Conservation (phyloP, 2,888 invertebrate species). For the Drosophila dives region DNA sequence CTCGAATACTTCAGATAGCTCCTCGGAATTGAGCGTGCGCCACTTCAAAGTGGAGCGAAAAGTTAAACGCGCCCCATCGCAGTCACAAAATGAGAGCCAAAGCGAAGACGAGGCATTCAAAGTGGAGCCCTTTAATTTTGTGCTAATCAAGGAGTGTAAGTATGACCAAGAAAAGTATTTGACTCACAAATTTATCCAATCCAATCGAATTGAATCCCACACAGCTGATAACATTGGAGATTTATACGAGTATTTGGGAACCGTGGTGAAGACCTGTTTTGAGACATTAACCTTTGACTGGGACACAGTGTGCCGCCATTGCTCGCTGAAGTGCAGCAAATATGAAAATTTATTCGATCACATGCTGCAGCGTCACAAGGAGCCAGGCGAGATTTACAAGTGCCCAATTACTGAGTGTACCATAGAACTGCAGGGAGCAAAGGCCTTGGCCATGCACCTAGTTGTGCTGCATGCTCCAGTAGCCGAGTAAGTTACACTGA, state of each 20-base stretch:
- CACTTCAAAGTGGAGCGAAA: conserved; percentile 42
- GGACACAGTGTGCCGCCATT: conserved; percentile 68
- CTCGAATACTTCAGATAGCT: conserved; percentile 17
- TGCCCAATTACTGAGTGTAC: conserved; percentile 72
- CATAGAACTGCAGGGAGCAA: conserved; percentile 45
- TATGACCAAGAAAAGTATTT: neutral
- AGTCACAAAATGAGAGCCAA: conserved; percentile 37
- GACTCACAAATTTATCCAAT: neutral
- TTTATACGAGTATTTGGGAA: conserved; percentile 66
- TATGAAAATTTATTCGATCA: conserved; percentile 66
- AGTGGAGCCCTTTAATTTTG: conserved; percentile 63
- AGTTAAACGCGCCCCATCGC: neutral
- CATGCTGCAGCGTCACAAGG: conserved; percentile 48
- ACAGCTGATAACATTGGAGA: conserved; percentile 60
- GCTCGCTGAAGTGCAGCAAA: conserved; percentile 50
- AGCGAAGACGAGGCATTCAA: conserved; percentile 56
- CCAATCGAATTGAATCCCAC: neutral
- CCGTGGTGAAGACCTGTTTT: conserved; percentile 70
- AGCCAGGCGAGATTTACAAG: conserved; percentile 43
- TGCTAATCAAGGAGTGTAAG: conserved; percentile 64
- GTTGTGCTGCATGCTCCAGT: conserved; percentile 79
- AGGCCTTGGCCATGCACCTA: conserved; percentile 78
- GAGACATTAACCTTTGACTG: conserved; percentile 68
- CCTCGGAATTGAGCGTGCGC: conserved; percentile 25
- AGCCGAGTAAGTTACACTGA: conserved; percentile 55